Percentiles rank a stretch among this genome's conserved stretches.
Evolutionary conservation across 2,113 vertebrate genomes (phyloP).

Genomic region (Ceratotherium simum): DNA sequence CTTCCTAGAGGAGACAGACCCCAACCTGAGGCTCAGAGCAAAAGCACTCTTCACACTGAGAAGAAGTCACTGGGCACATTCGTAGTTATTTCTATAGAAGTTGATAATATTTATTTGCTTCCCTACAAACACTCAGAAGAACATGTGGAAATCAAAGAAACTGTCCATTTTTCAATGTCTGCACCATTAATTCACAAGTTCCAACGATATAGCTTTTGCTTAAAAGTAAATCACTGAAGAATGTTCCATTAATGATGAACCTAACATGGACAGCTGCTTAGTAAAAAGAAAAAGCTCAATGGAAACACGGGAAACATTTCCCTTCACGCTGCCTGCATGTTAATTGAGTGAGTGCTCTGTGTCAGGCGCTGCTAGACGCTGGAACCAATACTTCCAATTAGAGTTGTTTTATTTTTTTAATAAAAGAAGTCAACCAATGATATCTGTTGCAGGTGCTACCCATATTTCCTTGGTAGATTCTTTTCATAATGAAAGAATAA

Average conservation of each 20-base stretch:
- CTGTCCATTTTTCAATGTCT: not conserved
- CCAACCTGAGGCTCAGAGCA: not conserved
- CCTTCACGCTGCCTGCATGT: rapidly evolving
- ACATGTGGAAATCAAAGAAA: not conserved
- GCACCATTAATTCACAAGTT: not conserved
- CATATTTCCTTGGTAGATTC: not conserved
- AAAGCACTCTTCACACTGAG: not conserved
- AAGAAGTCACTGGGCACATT: not conserved
- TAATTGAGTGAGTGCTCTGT: rapidly evolving
- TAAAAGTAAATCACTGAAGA: not conserved
- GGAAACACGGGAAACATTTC: not conserved
- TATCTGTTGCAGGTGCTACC: not conserved
- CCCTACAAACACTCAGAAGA: not conserved
- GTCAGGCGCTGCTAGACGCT: not conserved
- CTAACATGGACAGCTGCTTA: rapidly evolving
- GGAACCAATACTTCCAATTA: too few relatives aligned
- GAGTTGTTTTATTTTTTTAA: not conserved
- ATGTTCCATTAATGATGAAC: not conserved
- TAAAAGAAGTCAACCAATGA: not conserved
- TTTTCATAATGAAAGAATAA: not conserved
- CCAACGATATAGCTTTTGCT: not conserved
- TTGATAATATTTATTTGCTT: not conserved
- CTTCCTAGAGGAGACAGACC: not conserved
- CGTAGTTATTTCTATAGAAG: not conserved
- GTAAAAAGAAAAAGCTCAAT: not conserved